A percentile compares a stretch with the other conserved stretches of the same genome.
Conservation (phyloP, 2,888 invertebrate genomes). For the Gastracanthus pulcherrimus region DNA sequence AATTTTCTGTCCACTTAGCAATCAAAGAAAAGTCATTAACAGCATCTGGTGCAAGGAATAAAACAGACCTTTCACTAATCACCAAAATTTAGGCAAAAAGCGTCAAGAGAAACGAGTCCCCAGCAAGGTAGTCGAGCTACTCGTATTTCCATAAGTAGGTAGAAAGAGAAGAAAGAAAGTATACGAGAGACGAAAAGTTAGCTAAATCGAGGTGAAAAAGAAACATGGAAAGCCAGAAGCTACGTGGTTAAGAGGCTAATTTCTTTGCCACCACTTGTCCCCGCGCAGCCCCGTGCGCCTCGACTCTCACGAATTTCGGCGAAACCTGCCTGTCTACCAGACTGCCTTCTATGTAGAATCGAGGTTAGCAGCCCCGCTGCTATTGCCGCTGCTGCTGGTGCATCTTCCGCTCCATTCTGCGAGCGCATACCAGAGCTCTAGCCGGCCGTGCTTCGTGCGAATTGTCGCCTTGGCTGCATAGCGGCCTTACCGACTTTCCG, state of each 20-base stretch:
- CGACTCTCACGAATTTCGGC: not conserved
- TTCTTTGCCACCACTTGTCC: not conserved
- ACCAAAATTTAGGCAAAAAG: not conserved
- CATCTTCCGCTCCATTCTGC: not conserved
- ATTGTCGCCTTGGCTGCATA: not conserved
- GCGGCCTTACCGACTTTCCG: not conserved
- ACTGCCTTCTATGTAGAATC: not conserved
- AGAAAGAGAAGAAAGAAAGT: not conserved
- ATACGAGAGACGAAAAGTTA: conserved; percentile 4
- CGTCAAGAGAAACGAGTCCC: not conserved
- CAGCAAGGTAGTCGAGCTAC: conserved; percentile 13
- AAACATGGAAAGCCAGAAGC: not conserved
- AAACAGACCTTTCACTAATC: not conserved
- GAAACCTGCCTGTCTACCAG: not conserved
- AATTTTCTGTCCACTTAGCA: too few species aligned
- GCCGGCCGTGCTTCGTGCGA: not conserved
- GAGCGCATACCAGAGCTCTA: not conserved
- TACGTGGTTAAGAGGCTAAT: conserved; percentile 17
- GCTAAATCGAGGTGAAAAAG: conserved; percentile 13
- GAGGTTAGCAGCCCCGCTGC: not conserved
- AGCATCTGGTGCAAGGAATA: too few species aligned
- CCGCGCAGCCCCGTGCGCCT: too few species aligned
- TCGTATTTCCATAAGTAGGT: conserved; percentile 26
- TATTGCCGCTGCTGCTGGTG: too few species aligned
- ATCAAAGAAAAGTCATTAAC: too few species aligned